These are phyloP conservation scores for Mythimna impura DNA, from an alignment of 2,888 invertebrate species.

Conservation along the genomic window DNA sequence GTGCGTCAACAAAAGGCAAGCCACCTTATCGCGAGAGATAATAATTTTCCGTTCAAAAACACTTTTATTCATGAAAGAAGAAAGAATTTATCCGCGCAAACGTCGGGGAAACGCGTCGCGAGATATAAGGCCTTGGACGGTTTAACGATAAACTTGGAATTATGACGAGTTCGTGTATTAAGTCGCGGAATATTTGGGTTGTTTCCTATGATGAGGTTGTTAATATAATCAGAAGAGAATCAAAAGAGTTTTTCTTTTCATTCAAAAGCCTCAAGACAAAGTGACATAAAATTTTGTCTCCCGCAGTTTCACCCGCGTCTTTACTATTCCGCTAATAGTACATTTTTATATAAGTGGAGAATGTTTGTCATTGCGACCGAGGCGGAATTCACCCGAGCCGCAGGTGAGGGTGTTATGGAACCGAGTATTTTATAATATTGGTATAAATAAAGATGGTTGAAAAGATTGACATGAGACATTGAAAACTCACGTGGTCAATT, in stretches of 20 bases:
- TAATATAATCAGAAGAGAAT: no score
- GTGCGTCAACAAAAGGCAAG: constrained; percentile 33
- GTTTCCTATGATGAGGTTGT: constrained; percentile 2
- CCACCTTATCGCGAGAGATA: constrained; percentile 53
- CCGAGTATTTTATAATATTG: no score
- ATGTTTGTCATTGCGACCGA: no score
- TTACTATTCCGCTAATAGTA: no score
- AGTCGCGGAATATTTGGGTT: constrained; percentile 1
- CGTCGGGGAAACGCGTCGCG: constrained; percentile 41
- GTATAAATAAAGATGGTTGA: no score
- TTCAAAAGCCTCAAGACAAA: background rate
- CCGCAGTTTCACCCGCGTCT: no score
- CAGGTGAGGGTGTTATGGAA: no score
- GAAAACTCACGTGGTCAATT: no score
- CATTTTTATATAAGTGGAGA: no score
- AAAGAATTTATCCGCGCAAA: constrained; percentile 51
- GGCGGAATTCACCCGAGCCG: no score
- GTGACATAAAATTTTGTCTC: no score
- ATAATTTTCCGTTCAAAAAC: constrained; percentile 64
- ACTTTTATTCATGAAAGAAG: constrained; percentile 63
- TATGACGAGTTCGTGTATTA: constrained; percentile 30
- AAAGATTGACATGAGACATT: no score
- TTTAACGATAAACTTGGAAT: constrained; percentile 45
- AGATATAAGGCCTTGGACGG: constrained; percentile 38
- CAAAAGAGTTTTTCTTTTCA: background rate